Percentiles rank a stretch among this genome's conserved stretches.
phyloP scores from a whole-genome alignment of 2,113 vertebrate genomes.

The Sturnus vulgaris region DNA sequence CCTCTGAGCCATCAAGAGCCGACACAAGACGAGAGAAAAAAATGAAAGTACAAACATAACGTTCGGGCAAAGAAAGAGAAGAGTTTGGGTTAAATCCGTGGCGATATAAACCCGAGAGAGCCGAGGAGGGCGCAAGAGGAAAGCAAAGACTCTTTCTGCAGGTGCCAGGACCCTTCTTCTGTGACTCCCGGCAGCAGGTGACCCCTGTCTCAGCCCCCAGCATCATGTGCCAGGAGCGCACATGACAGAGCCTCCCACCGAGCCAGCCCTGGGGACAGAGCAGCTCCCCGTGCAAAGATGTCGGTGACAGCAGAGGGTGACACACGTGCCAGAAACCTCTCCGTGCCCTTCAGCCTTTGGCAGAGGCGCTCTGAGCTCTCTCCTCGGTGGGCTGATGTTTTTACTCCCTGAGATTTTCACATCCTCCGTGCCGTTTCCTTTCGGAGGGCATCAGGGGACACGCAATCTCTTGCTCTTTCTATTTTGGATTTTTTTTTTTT shows the following conservation, averaged over 20 bases:
- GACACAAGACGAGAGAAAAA: neutral
- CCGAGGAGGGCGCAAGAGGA: neutral
- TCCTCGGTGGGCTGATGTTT: neutral
- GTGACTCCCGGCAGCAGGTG: neutral
- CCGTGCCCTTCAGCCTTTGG: neutral
- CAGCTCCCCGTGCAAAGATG: neutral
- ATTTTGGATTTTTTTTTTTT: neutral
- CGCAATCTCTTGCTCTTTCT: neutral
- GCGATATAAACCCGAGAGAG: neutral
- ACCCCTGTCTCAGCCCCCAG: neutral
- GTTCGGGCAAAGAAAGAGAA: neutral
- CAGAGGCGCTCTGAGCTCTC: neutral
- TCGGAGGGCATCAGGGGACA: neutral
- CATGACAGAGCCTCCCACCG: too few species aligned
- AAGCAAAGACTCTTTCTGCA: neutral
- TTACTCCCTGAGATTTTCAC: slow-evolving; percentile 6
- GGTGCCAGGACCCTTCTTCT: neutral
- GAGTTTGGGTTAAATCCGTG: neutral
- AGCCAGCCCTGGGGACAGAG: neutral
- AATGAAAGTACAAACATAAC: neutral
- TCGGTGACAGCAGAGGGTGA: neutral
- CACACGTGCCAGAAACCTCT: neutral
- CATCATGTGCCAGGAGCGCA: too few species aligned
- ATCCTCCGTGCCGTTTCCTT: neutral
- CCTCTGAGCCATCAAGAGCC: neutral